phyloP scores from a whole-genome alignment of 2,797 vertebrate genomes.

The Chaetodon trifasciatus region DNA sequence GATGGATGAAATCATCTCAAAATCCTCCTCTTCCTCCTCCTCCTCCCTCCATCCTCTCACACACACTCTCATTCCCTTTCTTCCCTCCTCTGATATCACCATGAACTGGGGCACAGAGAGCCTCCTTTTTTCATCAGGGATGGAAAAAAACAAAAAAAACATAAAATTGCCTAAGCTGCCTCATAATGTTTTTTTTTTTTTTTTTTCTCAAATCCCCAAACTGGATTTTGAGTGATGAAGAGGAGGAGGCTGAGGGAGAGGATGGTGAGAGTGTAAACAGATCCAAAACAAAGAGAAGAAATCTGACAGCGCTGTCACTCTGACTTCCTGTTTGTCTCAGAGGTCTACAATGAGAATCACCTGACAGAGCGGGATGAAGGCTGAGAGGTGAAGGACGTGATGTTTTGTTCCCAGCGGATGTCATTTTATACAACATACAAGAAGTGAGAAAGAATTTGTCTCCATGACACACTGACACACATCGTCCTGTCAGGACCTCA shows the following conservation, averaged over 20 bases:
- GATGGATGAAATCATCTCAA: constrained; percentile 71
- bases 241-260: constrained; percentile 20
- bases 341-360: background rate
- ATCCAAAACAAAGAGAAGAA: constrained; percentile 36
- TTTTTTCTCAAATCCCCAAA: constrained; percentile 15
- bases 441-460: background rate
- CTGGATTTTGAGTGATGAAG: constrained; percentile 7
- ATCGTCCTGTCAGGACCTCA: background rate
- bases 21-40: constrained; percentile 35
- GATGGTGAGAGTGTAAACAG: constrained; percentile 7
- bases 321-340: background rate
- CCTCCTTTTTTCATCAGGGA: constrained; percentile 38
- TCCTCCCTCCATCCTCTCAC: background rate
- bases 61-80: background rate
- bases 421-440: background rate
- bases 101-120: constrained; percentile 82
- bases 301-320: constrained; percentile 19
- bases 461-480: background rate
- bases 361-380: background rate
- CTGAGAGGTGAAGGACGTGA: background rate
- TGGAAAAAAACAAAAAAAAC: constrained; percentile 67
- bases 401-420: background rate
- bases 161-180: background rate
- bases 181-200: background rate
- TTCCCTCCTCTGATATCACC: constrained; percentile 53